phyloP scores from a whole-genome alignment of 2,888 invertebrate genomes.

The Apamea anceps region DNA sequence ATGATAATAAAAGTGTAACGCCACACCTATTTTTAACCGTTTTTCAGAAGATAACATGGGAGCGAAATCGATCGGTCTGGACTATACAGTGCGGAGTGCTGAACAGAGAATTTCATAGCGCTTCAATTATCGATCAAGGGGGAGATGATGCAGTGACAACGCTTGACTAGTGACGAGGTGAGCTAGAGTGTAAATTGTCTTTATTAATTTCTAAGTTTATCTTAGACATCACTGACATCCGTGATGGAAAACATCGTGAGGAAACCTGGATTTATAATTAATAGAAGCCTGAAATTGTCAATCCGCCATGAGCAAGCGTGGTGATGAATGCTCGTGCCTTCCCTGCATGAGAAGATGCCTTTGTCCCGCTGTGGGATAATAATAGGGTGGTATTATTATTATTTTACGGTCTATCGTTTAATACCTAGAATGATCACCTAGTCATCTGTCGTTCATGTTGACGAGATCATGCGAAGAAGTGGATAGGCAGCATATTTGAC shows the following conservation, averaged over 20 bases:
- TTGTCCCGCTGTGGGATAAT: not conserved
- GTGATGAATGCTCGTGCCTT: not conserved
- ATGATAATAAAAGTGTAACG: constrained; percentile 46
- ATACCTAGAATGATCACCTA: too few relatives aligned
- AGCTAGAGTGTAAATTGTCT: not conserved
- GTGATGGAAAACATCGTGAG: not conserved
- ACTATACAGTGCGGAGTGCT: constrained; percentile 11
- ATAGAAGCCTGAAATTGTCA: not conserved
- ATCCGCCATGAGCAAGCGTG: not conserved
- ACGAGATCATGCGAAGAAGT: not conserved
- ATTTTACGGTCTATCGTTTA: too few relatives aligned
- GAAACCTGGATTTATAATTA: not conserved
- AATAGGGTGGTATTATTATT: not conserved
- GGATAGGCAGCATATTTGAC: not conserved
- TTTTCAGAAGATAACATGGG: constrained; percentile 44
- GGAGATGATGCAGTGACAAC: not conserved
- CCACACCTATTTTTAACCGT: constrained; percentile 50
- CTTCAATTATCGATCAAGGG: constrained; percentile 2
- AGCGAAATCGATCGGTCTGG: constrained; percentile 36
- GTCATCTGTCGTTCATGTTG: not conserved
- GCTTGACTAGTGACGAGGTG: not conserved
- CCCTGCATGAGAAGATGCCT: not conserved
- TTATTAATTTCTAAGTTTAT: not conserved
- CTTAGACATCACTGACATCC: not conserved
- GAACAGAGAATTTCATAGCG: constrained; percentile 4